phyloP scores from a whole-genome alignment of 2,888 invertebrate species.

The Chrysolina haemoptera region DNA sequence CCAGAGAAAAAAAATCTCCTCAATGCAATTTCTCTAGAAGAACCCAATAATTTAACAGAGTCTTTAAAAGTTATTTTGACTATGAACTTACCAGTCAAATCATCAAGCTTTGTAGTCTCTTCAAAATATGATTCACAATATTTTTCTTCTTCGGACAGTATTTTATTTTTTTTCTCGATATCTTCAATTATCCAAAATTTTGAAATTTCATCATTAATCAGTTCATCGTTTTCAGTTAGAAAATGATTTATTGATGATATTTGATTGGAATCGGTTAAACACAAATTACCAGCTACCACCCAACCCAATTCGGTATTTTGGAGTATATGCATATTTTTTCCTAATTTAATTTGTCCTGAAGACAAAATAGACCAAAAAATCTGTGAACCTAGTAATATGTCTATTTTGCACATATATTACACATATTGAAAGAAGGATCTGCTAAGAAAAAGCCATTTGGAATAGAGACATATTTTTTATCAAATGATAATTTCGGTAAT shows the following conservation, averaged over 20 bases:
- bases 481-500: not conserved
- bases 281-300: not conserved
- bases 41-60: not conserved
- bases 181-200: not conserved
- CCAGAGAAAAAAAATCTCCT: not conserved
- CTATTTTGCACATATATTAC: not conserved
- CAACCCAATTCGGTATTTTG: no score
- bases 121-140: not conserved
- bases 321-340: no score
- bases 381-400: not conserved
- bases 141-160: not conserved
- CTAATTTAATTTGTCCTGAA: not conserved
- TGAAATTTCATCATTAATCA: not conserved
- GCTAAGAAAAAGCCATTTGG: not conserved
- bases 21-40: not conserved
- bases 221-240: not conserved
- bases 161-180: not conserved
- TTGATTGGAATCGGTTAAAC: not conserved
- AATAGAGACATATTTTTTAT: not conserved
- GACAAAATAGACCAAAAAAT: slow-evolving; percentile 2
- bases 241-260: not conserved
- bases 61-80: not conserved
- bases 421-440: slow-evolving; percentile 2
- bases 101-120: not conserved
- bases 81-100: not conserved